These are phyloP conservation scores for Pollachius pollachius DNA, from an alignment of 2,113 vertebrate genomes.

Conservation along the genomic window DNA sequence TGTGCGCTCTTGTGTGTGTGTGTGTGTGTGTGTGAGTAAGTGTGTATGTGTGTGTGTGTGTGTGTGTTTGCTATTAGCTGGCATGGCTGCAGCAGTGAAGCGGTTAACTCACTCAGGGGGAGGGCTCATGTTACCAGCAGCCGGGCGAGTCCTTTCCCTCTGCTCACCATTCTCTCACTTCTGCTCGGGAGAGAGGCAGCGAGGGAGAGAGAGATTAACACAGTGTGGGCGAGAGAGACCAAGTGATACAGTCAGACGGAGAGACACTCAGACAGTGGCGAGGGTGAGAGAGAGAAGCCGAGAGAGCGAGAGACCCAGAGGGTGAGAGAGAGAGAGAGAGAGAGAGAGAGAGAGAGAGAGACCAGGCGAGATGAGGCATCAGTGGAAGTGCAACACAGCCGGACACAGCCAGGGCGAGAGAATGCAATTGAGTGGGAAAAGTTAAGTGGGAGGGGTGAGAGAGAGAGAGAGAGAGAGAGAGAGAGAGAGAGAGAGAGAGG, in stretches of 20 bases:
- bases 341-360: conserved; percentile 42
- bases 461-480: conserved; percentile 18
- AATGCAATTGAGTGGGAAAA: conserved; percentile 8
- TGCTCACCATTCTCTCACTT: neutral
- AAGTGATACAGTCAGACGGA: neutral
- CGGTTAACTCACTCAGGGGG: conserved; percentile 64
- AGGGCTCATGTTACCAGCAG: conserved; percentile 62
- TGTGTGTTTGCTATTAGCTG: conserved; percentile 38
- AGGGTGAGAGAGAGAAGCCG: neutral
- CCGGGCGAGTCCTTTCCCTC: conserved; percentile 47
- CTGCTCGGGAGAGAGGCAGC: neutral
- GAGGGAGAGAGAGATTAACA: neutral
- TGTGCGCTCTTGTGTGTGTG: too few species aligned
- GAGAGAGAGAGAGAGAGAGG: neutral
- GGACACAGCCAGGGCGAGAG: conserved; percentile 27
- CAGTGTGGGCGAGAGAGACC: neutral
- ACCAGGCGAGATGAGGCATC: conserved; percentile 59
- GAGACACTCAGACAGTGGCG: neutral
- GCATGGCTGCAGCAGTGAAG: conserved; percentile 58
- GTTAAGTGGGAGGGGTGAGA: conserved; percentile 18
- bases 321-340: neutral
- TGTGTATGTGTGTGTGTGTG: conserved; percentile 19
- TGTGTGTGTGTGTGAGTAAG: conserved; percentile 16
- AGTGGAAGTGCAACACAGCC: conserved; percentile 52
- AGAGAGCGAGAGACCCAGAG: neutral